Percentiles rank a stretch among this genome's conserved stretches.
These are phyloP conservation scores for Heteractis magnifica DNA, from an alignment of 92 coral and sea anemone species.

Conservation along the genomic window DNA sequence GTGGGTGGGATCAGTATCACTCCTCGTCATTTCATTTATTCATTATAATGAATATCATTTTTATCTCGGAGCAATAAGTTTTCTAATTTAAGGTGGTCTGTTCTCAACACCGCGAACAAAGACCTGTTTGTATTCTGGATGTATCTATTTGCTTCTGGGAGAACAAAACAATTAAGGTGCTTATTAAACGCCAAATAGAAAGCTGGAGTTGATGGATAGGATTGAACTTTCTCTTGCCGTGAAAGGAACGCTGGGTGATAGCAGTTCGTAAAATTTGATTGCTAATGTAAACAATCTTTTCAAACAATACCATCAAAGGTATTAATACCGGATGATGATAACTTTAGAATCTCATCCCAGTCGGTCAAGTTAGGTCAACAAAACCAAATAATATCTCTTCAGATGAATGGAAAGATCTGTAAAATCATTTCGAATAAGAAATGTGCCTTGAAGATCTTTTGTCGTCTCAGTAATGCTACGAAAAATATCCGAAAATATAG, in stretches of 20 bases:
- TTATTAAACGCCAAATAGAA: not conserved
- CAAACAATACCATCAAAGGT: not conserved
- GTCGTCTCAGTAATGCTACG: too few species aligned
- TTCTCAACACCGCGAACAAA: too few species aligned
- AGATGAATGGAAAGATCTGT: not conserved
- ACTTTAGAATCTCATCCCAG: not conserved
- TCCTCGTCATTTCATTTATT: too few species aligned
- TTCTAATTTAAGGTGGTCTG: too few species aligned
- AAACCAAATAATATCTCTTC: not conserved
- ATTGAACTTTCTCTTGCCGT: not conserved
- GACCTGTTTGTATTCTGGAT: too few species aligned
- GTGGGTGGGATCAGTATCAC: too few species aligned
- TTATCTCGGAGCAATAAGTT: too few species aligned
- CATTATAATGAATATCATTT: too few species aligned
- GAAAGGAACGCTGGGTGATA: not conserved
- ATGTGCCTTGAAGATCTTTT: too few species aligned
- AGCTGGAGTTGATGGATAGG: not conserved
- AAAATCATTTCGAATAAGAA: not conserved
- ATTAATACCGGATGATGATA: slow-evolving; percentile 3
- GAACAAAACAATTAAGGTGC: not conserved
- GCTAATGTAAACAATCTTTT: not conserved
- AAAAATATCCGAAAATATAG: too few species aligned
- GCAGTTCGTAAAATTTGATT: not conserved
- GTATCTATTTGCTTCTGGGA: too few species aligned
- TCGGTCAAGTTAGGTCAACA: not conserved